Evolutionary conservation across 2,113 vertebrate genomes (phyloP), one percentile per base, ranked within the genome.

Genomic region (Petroica traversi): DNA sequence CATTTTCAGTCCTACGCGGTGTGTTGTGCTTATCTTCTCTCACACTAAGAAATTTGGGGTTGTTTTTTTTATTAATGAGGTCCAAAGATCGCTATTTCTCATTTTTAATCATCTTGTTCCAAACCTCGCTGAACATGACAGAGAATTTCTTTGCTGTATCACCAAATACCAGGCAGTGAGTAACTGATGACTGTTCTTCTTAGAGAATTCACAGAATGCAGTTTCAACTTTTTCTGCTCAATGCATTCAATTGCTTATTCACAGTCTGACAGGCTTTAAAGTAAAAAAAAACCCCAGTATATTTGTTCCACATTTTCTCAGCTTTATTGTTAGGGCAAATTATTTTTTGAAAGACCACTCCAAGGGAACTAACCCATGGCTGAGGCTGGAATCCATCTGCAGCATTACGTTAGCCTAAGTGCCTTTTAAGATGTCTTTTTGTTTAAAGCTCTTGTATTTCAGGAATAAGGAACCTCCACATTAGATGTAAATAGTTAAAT

Each of bases 281-380:
- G 19, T 8, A 8, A 33, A 68, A 72, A n/a, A 55, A 0, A n/a
- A n/a, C n/a, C 1, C 14, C 25, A 52, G 22, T 7, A 16, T 59
- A 73, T 49, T 11, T 63, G 6, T 17, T 61, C 38, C 28, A 48
- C 5, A 25, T 54, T 87, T 86, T 61, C 57, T 46, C n/a, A 73
- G 36, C 31, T 69, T 58, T 83, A 43, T 43, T 72, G 28, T 14
- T 31, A 77, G 9, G 28, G 14, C 22, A 62, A 68, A 43, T 43
- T 48, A 43, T 62, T 85, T 88, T 34, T 58, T 63, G 41, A 52
- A 69, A 52, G 20, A 28, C 19, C 49, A 3, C 8, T 33, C 9
- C 9, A 5, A 55, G 41, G 28, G 14, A 51, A 46, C 45, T 17
- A 45, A 41, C 29, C 25, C 33, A 33, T 2, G 2, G n/a, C 34